Conservation (phyloP, 1,140 invertebrate species). For the Portunus trituberculatus region DNA sequence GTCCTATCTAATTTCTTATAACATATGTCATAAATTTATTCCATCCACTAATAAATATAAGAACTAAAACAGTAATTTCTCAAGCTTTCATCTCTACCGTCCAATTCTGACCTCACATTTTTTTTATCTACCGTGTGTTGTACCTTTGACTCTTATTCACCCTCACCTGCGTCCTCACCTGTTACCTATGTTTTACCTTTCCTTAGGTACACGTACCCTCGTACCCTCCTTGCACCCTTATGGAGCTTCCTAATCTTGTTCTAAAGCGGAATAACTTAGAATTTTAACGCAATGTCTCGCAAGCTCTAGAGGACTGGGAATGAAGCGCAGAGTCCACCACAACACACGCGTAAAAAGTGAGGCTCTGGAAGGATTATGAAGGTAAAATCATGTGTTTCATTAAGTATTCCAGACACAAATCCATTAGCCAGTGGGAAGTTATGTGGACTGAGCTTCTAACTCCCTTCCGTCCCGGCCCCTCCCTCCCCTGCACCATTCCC, state of each 20-base stretch:
- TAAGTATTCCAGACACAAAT: conserved; percentile 23
- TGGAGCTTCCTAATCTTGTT: background rate
- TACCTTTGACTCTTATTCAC: no score
- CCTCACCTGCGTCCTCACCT: background rate
- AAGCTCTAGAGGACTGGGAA: background rate
- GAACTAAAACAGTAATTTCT: no score
- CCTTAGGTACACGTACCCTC: conserved; percentile 27
- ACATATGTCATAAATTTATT: no score
- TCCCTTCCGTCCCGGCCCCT: background rate
- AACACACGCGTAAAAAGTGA: conserved; percentile 9
- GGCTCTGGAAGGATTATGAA: background rate
- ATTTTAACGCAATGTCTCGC: background rate
- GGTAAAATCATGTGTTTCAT: background rate
- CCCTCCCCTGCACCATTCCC: background rate
- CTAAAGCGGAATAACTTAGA: background rate
- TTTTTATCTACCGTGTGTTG: no score
- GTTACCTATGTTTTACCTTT: background rate
- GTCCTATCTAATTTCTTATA: no score
- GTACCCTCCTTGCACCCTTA: background rate
- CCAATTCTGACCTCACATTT: no score
- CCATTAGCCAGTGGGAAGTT: background rate
- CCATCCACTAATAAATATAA: no score
- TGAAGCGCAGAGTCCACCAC: background rate
- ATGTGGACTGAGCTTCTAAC: conserved; percentile 20
- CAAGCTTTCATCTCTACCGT: no score